phyloP scores from a whole-genome alignment of 1,140 invertebrate species.

The Paraescarpia echinospica region DNA sequence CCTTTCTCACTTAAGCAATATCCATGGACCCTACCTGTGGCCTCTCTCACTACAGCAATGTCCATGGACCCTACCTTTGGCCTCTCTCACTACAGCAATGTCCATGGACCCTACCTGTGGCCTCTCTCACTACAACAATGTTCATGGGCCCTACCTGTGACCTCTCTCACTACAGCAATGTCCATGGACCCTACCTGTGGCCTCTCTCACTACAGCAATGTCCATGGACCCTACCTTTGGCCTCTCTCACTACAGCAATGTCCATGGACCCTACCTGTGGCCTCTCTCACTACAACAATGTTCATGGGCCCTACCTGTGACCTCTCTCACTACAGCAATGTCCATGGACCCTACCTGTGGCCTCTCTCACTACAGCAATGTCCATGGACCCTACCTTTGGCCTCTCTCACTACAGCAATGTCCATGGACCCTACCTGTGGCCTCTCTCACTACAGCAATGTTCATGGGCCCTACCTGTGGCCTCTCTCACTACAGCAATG shows the following conservation, averaged over 20 bases:
- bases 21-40: conserved; percentile 47
- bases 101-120: conserved; percentile 58
- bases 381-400: conserved; percentile 58
- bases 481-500: conserved; percentile 63
- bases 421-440: conserved; percentile 58
- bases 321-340: conserved; percentile 63
- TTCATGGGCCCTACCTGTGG: conserved; percentile 58
- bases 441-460: conserved; percentile 63
- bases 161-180: conserved; percentile 63
- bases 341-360: conserved; percentile 58
- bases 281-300: conserved; percentile 63
- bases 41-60: conserved; percentile 63
- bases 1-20: too few species aligned
- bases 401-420: conserved; percentile 63
- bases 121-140: conserved; percentile 63
- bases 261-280: conserved; percentile 58
- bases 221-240: conserved; percentile 58
- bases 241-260: conserved; percentile 63
- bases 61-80: conserved; percentile 58
- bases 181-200: conserved; percentile 58
- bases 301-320: conserved; percentile 58
- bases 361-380: conserved; percentile 63
- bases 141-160: conserved; percentile 58
- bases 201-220: conserved; percentile 63
- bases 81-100: conserved; percentile 63